These are phyloP conservation scores for Pantherophis vulpinus DNA, from an alignment of 2,797 vertebrate genomes.

Conservation along the genomic window DNA sequence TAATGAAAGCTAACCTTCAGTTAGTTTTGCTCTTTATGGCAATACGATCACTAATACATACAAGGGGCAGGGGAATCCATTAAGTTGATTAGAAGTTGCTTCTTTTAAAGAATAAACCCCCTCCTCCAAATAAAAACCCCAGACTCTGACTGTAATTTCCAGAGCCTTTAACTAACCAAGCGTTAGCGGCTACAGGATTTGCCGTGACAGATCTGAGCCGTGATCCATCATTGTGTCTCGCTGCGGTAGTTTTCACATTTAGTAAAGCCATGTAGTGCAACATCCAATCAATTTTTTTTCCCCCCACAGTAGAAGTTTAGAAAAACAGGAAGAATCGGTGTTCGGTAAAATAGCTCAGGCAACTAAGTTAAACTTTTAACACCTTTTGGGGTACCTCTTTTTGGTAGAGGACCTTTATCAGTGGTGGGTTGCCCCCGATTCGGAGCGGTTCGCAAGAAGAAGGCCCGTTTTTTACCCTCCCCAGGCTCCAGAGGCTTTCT, in stretches of 20 bases:
- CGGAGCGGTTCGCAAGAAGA: too few relatives aligned
- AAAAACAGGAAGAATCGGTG: neutral
- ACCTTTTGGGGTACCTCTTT: too few relatives aligned
- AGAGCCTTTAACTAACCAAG: neutral
- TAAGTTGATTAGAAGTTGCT: constrained; percentile 37
- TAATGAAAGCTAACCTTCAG: neutral
- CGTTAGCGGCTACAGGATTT: constrained; percentile 7
- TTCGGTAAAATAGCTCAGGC: neutral
- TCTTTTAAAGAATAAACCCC: constrained; percentile 8
- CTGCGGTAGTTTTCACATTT: constrained; percentile 10
- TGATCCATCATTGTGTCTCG: neutral
- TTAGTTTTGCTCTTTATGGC: constrained; percentile 12
- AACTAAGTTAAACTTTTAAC: neutral
- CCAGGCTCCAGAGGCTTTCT: too few relatives aligned
- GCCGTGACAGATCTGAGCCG: constrained; percentile 28
- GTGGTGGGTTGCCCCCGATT: too few relatives aligned
- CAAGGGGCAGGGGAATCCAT: neutral
- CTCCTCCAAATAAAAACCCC: neutral
- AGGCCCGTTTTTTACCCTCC: too few relatives aligned
- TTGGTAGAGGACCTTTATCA: too few relatives aligned
- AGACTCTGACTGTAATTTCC: constrained; percentile 30
- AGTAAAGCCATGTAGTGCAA: neutral
- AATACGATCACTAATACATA: neutral
- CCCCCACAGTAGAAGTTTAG: fast-evolving
- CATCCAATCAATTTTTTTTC: neutral